phyloP scores from a whole-genome alignment of 2,113 vertebrate genomes.

The Dunckerocampus dactyliophorus region DNA sequence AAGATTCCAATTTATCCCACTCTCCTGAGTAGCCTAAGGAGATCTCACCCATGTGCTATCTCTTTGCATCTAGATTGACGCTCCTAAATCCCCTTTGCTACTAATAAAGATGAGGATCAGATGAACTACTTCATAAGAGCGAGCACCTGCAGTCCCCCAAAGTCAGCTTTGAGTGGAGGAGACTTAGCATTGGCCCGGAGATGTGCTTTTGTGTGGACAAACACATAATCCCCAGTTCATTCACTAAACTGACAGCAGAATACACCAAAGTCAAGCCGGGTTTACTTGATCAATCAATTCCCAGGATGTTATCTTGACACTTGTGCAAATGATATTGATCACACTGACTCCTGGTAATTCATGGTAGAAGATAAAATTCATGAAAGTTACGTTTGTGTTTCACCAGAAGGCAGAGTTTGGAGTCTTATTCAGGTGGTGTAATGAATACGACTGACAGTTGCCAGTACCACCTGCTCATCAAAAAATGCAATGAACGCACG shows the following conservation, averaged over 20 bases:
- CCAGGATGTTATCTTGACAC: constrained; percentile 44
- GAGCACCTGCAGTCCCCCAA: constrained; percentile 24
- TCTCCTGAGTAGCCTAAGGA: constrained; percentile 27
- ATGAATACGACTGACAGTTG: constrained; percentile 27
- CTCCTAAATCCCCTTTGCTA: constrained; percentile 32
- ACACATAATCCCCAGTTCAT: constrained; percentile 49
- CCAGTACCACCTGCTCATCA: constrained; percentile 7
- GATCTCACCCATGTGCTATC: constrained; percentile 34
- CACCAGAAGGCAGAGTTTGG: too few relatives aligned
- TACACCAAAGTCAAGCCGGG: constrained; percentile 12
- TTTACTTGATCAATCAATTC: constrained; percentile 48
- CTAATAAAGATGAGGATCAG: constrained; percentile 47
- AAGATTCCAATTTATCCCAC: constrained; percentile 12
- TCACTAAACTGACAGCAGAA: constrained; percentile 27
- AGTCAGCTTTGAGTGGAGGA: constrained; percentile 29
- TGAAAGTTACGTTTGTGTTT: background rate
- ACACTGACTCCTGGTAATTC: constrained; percentile 9
- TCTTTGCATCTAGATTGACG: constrained; percentile 33
- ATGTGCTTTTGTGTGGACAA: constrained; percentile 29
- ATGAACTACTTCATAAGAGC: constrained; percentile 17
- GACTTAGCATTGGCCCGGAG: constrained; percentile 41
- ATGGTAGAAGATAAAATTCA: constrained; percentile 27
- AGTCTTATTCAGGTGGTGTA: background rate
- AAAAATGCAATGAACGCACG: constrained; percentile 23
- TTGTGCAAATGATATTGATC: constrained; percentile 56